Evolutionary conservation across 2,797 vertebrate genomes (phyloP).

Genomic region (Eremophila alpestris): DNA sequence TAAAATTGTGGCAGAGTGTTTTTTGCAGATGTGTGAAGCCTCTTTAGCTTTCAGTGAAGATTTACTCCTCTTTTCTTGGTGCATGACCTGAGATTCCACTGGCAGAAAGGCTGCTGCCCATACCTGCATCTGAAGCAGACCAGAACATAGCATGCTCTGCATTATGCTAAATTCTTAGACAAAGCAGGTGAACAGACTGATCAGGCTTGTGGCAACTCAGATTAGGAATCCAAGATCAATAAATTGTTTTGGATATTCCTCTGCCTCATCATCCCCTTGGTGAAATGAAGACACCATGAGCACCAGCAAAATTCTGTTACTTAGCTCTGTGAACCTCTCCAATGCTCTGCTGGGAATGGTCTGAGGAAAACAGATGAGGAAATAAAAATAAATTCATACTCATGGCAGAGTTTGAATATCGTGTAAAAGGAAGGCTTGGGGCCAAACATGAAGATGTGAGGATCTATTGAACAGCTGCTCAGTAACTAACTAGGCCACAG

Average conservation of each 20-base stretch:
- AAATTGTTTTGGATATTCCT: not conserved
- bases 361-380: not conserved
- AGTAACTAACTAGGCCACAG: not conserved
- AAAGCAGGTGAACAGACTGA: not conserved
- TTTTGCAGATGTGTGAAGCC: not conserved
- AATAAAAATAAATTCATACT: slow-evolving; percentile 43
- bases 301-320: not conserved
- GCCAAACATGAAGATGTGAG: not conserved
- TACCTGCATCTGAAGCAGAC: not conserved
- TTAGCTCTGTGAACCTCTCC: not conserved
- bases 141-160: not conserved
- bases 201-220: not conserved
- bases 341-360: not conserved
- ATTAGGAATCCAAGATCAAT: not conserved
- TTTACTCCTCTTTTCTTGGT: not conserved
- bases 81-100: not conserved
- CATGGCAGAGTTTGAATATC: not conserved
- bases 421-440: not conserved
- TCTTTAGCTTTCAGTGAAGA: not conserved
- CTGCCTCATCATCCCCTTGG: not conserved
- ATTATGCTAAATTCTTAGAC: not conserved
- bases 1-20: not conserved
- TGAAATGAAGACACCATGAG: not conserved
- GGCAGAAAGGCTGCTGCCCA: not conserved
- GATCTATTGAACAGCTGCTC: not conserved